Base-by-base conservation (phyloP, 2,888 invertebrate species). In the Neria commutata region DNA sequence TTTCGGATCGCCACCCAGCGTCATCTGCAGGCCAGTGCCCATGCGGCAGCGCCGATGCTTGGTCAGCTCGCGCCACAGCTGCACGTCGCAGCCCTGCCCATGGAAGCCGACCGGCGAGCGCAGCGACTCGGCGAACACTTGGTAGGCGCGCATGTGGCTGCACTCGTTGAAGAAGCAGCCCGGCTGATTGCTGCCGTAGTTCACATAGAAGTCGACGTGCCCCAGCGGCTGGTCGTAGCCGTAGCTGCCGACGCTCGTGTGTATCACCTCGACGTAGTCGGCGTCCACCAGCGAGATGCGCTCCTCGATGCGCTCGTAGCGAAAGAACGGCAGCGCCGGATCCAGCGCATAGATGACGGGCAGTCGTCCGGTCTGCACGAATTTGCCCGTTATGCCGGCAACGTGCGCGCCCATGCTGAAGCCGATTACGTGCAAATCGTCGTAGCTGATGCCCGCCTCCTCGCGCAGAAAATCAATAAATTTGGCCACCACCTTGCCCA, bases 231-330 rank as follows among this genome's bases (percentile, higher is more conserved):
- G 74, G 68, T 80, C 79, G 62, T 75, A 79, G n/a, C 79, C 79
- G 60, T 79, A 79, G 24, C 74, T 73, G 37, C 79, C 79, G 5
- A 84, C 86, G 64, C 87, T 87, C 0, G 89, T 89, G 72, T 92
- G 91, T 58, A 91, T 86, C 1, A 90, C 85, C 72, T 91, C 91
- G 1, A 89, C 91, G 71, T 90, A 91, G 42, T 83, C 77, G 0
- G 91, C 91, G 75, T 91, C 91, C 8, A 77, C 82, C 34, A 76
- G 76, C 54, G 88, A 87, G 17, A 91, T 76, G 1, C 79, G 74
- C 24, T 74, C 74, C 4, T 65, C 62, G n/a, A 64, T 62, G 50
- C 71, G 68, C 6, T 76, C 70, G 49, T 70, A 77, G 6, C 72
- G 74, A 19, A 80, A 79, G 48, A 76, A 67, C 0, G 77, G 80